Evolutionary conservation across 2,888 invertebrate species (phyloP).

Genomic region (Mantis religiosa): DNA sequence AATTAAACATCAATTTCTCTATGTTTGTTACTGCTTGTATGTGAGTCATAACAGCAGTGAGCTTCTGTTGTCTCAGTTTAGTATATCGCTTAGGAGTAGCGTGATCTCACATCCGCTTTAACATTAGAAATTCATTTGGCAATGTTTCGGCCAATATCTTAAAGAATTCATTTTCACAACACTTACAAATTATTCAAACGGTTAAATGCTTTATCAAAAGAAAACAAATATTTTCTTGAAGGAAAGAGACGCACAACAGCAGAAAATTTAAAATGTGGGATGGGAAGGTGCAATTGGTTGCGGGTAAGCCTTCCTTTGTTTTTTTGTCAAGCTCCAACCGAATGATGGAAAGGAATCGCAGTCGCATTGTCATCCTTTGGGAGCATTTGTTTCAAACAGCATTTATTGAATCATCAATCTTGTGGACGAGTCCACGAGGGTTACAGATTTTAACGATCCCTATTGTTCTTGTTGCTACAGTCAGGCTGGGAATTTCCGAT

Average conservation of each 20-base stretch:
- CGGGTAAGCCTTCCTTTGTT: not conserved
- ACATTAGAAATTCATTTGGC: too few relatives aligned
- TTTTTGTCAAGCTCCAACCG: not conserved
- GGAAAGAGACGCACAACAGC: not conserved
- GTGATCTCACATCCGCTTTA: too few relatives aligned
- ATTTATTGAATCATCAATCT: not conserved
- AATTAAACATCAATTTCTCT: too few relatives aligned
- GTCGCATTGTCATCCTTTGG: not conserved
- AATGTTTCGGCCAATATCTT: too few relatives aligned
- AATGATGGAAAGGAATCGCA: not conserved
- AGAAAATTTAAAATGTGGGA: too few relatives aligned
- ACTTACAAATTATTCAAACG: not conserved
- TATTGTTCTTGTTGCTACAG: not conserved
- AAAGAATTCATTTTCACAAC: too few relatives aligned
- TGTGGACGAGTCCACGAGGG: not conserved
- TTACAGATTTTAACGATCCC: not conserved
- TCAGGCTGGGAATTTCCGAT: not conserved
- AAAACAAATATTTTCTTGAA: not conserved
- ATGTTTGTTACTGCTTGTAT: too few relatives aligned
- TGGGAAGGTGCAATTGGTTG: not conserved
- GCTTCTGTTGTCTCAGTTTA: too few relatives aligned
- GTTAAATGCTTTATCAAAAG: not conserved
- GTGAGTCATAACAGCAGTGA: too few relatives aligned
- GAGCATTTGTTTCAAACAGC: not conserved
- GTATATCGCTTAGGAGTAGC: too few relatives aligned